A percentile compares a stretch with the other conserved stretches of the same genome.
phyloP scores from a whole-genome alignment of 2,888 invertebrate species.

The Drosophila lacicola region DNA sequence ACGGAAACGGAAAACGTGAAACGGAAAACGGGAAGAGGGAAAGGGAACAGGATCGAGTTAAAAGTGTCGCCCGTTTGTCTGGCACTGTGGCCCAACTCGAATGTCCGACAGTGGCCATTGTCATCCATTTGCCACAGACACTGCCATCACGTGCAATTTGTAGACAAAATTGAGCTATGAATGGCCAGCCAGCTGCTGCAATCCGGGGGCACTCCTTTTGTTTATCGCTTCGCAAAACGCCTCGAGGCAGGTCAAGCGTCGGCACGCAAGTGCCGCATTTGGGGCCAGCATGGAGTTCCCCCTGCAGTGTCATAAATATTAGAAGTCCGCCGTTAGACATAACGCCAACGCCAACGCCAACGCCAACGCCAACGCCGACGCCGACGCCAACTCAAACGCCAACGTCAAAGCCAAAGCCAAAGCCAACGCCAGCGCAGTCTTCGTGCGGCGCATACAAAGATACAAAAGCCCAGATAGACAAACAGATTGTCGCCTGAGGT shows the following conservation, averaged over 20 bases:
- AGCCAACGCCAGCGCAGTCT: background rate
- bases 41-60: constrained; percentile 9
- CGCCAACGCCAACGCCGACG: constrained; percentile 8
- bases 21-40: background rate
- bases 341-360: constrained; percentile 26
- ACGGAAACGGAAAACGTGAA: background rate
- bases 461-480: constrained; percentile 71
- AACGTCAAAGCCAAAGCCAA: background rate
- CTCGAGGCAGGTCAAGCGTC: constrained; percentile 42
- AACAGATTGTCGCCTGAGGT: constrained; percentile 77
- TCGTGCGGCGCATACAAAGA: constrained; percentile 46
- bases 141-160: constrained; percentile 44
- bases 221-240: constrained; percentile 39
- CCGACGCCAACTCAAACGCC: constrained; percentile 23
- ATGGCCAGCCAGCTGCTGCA: constrained; percentile 24
- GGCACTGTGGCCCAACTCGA: constrained; percentile 22
- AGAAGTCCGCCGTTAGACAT: constrained; percentile 49
- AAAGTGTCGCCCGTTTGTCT: constrained; percentile 37
- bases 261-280: constrained; percentile 21
- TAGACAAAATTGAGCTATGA: constrained; percentile 56
- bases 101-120: constrained; percentile 36
- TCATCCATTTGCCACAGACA: constrained; percentile 37
- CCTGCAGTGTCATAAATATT: constrained; percentile 72
- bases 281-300: constrained; percentile 14
- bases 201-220: constrained; percentile 38